Evolutionary conservation across 2,888 invertebrate genomes (phyloP).

Genomic region (Axea sp.): DNA sequence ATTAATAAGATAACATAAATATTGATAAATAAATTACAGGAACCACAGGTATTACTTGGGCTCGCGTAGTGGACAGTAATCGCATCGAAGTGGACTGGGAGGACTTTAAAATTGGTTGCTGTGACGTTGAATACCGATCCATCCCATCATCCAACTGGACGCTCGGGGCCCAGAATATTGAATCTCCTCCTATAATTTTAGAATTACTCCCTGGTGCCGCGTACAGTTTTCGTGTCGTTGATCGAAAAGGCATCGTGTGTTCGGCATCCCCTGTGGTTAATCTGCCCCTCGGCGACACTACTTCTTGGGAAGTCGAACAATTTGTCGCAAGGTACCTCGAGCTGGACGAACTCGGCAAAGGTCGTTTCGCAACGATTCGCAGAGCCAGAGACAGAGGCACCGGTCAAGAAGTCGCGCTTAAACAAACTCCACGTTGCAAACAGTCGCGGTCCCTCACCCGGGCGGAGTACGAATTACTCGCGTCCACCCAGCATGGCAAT

Average conservation of each 20-base stretch:
- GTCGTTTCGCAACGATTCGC: constrained; percentile 86
- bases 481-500: constrained; percentile 85
- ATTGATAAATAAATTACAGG: constrained; percentile 57
- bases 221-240: constrained; percentile 89
- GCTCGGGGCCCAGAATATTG: constrained; percentile 68
- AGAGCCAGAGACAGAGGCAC: constrained; percentile 88
- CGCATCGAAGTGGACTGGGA: constrained; percentile 76
- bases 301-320: constrained; percentile 86
- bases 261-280: constrained; percentile 83
- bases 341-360: constrained; percentile 85
- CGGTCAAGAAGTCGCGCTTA: constrained; percentile 87
- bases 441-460: constrained; percentile 85
- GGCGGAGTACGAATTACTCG: constrained; percentile 86
- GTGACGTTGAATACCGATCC: constrained; percentile 73
- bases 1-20: background rate
- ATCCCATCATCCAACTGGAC: constrained; percentile 73
- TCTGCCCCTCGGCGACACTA: constrained; percentile 83
- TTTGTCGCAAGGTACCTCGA: constrained; percentile 83
- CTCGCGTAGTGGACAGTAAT: constrained; percentile 71
- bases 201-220: constrained; percentile 81
- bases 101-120: constrained; percentile 68
- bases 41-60: constrained; percentile 71
- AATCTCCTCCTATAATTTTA: constrained; percentile 70
- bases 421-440: constrained; percentile 84
- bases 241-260: constrained; percentile 80